A percentile compares a stretch with the other conserved stretches of the same genome.
These are phyloP conservation scores for Pyrrhia umbra DNA, from an alignment of 2,888 invertebrate genomes.

Conservation along the genomic window DNA sequence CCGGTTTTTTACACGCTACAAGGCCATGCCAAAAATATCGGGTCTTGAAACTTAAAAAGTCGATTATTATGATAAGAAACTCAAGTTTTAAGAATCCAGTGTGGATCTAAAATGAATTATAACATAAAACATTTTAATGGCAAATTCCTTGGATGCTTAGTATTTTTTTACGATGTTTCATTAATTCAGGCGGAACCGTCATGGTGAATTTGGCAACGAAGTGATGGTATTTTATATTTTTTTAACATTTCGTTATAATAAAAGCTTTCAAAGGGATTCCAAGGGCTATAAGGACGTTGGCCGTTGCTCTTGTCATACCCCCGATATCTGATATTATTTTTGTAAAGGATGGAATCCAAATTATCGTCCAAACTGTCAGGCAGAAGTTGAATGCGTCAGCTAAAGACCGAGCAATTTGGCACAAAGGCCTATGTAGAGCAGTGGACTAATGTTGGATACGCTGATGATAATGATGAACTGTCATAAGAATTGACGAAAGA, in stretches of 20 bases:
- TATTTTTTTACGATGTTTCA: constrained; percentile 22
- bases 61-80: constrained; percentile 8
- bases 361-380: neutral
- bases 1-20: neutral
- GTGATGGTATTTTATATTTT: constrained; percentile 2
- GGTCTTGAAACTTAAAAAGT: neutral
- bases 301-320: neutral
- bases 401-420: too few relatives aligned
- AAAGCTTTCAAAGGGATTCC: neutral
- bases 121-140: constrained; percentile 36
- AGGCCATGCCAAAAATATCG: neutral
- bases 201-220: constrained; percentile 13
- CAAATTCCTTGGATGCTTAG: constrained; percentile 30
- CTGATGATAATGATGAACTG: too few relatives aligned
- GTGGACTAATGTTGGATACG: too few relatives aligned
- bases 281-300: neutral
- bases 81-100: constrained; percentile 5
- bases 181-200: constrained; percentile 11
- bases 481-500: neutral
- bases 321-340: neutral
- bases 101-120: constrained; percentile 27
- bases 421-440: too few relatives aligned
- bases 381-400: too few relatives aligned
- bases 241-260: neutral
- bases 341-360: neutral